Percentiles rank a stretch among this genome's conserved stretches.
These are phyloP conservation scores for Agrypnia vestita DNA, from an alignment of 1,140 invertebrate genomes.

Conservation along the genomic window DNA sequence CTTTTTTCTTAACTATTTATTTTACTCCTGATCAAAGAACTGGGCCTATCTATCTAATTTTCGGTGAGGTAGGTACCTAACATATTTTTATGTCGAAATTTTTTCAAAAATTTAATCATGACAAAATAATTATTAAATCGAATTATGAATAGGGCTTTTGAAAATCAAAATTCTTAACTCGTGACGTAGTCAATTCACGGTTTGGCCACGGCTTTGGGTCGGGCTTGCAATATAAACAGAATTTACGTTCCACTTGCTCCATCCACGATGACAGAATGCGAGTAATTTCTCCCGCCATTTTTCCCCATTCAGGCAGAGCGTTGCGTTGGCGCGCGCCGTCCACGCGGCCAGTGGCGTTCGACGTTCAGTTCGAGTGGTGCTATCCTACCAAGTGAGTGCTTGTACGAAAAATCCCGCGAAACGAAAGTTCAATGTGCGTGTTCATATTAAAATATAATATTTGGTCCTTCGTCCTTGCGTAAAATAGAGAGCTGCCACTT, in stretches of 20 bases:
- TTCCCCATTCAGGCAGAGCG: neutral
- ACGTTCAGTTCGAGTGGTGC: slow-evolving; percentile 3
- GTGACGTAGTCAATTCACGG: too few species aligned
- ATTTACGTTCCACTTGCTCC: slow-evolving; percentile 19
- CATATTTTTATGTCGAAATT: too few species aligned
- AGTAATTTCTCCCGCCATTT: slow-evolving; percentile 31
- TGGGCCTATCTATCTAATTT: too few species aligned
- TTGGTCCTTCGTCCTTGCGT: neutral
- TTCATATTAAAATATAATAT: slow-evolving; percentile 6
- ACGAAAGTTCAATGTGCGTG: slow-evolving; percentile 37
- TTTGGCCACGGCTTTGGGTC: too few species aligned
- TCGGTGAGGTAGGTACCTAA: too few species aligned
- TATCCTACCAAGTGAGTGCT: slow-evolving; percentile 24
- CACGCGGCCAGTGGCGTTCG: slow-evolving; percentile 29
- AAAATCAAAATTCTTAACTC: too few species aligned
- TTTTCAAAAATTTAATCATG: too few species aligned
- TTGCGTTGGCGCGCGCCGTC: neutral
- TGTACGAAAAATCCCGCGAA: slow-evolving; percentile 32
- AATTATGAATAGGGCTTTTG: too few species aligned
- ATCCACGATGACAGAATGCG: slow-evolving; percentile 8
- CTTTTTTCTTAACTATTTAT: too few species aligned
- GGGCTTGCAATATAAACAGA: neutral
- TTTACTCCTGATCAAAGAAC: too few species aligned
- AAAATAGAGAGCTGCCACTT: neutral
- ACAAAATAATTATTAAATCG: too few species aligned